Evolutionary conservation across 1,140 invertebrate species (phyloP).

Genomic region (Drosophila erecta): DNA sequence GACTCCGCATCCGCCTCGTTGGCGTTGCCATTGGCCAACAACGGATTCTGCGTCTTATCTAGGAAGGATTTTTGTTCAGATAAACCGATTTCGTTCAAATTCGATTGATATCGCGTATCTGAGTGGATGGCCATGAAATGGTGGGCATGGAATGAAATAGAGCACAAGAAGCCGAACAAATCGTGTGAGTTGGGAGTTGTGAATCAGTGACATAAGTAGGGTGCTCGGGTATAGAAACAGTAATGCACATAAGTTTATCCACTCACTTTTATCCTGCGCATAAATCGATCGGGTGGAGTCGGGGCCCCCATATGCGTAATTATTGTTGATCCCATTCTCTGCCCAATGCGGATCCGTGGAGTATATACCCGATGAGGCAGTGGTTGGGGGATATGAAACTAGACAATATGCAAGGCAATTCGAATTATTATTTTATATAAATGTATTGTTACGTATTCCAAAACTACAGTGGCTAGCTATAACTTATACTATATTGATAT

Average conservation of each 20-base stretch:
- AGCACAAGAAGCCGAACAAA: conserved; percentile 49
- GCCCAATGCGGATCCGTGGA: conserved; percentile 72
- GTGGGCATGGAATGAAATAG: conserved; percentile 49
- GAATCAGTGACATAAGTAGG: conserved; percentile 5
- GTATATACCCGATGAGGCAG: conserved; percentile 60
- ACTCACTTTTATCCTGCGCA: conserved; percentile 77
- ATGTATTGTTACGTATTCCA: too few relatives aligned
- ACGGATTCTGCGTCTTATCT: conserved; percentile 84
- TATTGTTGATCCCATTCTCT: conserved; percentile 52
- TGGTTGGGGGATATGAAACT: conserved; percentile 80
- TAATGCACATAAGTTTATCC: background rate
- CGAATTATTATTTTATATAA: background rate
- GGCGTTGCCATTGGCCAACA: conserved; percentile 69
- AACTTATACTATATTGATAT: background rate
- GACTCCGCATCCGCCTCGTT: conserved; percentile 57
- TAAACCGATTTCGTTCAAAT: conserved; percentile 89
- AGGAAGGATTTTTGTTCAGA: conserved; percentile 88
- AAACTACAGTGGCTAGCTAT: too few relatives aligned
- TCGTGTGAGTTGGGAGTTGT: conserved; percentile 27
- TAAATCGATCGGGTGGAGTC: conserved; percentile 66
- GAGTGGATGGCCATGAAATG: conserved; percentile 47
- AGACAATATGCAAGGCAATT: background rate
- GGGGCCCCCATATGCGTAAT: conserved; percentile 46
- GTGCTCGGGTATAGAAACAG: background rate
- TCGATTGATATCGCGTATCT: conserved; percentile 89